Evolutionary conservation across 2,888 invertebrate genomes (phyloP).

Genomic region (Eumerus sabulonum): DNA sequence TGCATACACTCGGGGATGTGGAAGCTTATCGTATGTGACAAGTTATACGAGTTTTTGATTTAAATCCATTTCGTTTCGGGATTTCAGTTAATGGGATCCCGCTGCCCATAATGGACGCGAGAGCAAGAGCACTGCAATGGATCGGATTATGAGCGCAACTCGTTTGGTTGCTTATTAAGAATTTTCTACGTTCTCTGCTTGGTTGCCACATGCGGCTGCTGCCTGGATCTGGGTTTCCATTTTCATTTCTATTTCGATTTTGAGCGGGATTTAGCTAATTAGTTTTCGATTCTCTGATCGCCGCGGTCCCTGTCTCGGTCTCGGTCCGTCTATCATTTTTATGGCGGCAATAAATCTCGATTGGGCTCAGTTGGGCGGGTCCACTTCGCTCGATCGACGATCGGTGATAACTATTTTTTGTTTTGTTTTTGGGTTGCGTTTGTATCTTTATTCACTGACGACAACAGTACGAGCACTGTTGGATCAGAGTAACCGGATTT

Average conservation of each 20-base stretch:
- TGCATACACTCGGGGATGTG: conserved; percentile 40
- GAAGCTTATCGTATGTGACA: conserved; percentile 69
- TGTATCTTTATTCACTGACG: no score
- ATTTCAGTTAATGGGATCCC: conserved; percentile 68
- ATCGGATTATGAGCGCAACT: conserved; percentile 66
- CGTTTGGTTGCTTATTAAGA: conserved; percentile 66
- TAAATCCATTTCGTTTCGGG: conserved; percentile 69
- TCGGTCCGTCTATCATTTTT: conserved; percentile 69
- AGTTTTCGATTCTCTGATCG: conserved; percentile 68
- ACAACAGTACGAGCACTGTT: no score
- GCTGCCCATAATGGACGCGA: conserved; percentile 65
- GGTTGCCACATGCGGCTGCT: background rate
- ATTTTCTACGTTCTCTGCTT: conserved; percentile 30
- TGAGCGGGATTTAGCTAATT: conserved; percentile 63
- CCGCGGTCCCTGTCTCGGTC: conserved; percentile 61
- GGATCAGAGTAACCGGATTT: conserved; percentile 45
- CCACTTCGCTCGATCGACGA: conserved; percentile 46
- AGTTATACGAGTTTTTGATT: conserved; percentile 69
- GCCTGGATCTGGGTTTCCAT: conserved; percentile 54
- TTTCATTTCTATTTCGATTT: conserved; percentile 60
- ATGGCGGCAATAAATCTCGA: conserved; percentile 66
- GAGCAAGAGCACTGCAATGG: conserved; percentile 47
- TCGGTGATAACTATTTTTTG: conserved; percentile 44
- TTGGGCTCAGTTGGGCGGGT: conserved; percentile 51
- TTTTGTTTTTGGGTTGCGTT: no score